A percentile compares a stretch with the other conserved stretches of the same genome.
Conservation (phyloP, 2,797 vertebrate genomes). For the Sparidentex hasta region DNA sequence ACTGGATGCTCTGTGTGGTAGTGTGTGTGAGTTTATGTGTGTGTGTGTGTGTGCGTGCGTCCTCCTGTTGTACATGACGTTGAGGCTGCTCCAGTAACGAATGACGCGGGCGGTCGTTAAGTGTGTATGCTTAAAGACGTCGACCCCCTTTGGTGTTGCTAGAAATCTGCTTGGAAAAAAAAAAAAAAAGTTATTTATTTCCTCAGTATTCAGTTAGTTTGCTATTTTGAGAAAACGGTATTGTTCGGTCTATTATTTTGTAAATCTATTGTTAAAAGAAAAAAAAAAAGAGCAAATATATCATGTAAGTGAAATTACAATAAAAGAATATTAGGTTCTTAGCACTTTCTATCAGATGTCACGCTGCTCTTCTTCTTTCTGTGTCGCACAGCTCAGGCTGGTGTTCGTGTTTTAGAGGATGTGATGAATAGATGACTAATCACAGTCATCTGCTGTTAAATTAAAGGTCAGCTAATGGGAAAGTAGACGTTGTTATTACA, state of each 20-base stretch:
- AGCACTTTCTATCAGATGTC: conserved; percentile 40
- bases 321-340: conserved; percentile 74
- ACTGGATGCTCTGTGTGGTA: conserved; percentile 59
- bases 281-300: conserved; percentile 49
- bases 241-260: conserved; percentile 70
- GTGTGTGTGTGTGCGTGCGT: conserved; percentile 41
- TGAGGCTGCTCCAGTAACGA: conserved; percentile 44
- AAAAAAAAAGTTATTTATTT: conserved; percentile 66
- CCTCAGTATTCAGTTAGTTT: conserved; percentile 57
- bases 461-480: not conserved
- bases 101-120: conserved; percentile 36
- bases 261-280: conserved; percentile 69
- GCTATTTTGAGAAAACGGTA: conserved; percentile 55
- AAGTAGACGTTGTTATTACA: too few species aligned
- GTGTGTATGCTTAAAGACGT: conserved; percentile 55
- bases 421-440: not conserved
- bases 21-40: conserved; percentile 26
- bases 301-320: conserved; percentile 65
- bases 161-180: conserved; percentile 61
- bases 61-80: conserved; percentile 47
- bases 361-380: conserved; percentile 2
- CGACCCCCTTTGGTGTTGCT: conserved; percentile 61
- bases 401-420: conserved; percentile 1
- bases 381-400: conserved; percentile 2
- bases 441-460: not conserved